Conservation (phyloP, 2,113 vertebrate species). For the Anthoscopus minutus region DNA sequence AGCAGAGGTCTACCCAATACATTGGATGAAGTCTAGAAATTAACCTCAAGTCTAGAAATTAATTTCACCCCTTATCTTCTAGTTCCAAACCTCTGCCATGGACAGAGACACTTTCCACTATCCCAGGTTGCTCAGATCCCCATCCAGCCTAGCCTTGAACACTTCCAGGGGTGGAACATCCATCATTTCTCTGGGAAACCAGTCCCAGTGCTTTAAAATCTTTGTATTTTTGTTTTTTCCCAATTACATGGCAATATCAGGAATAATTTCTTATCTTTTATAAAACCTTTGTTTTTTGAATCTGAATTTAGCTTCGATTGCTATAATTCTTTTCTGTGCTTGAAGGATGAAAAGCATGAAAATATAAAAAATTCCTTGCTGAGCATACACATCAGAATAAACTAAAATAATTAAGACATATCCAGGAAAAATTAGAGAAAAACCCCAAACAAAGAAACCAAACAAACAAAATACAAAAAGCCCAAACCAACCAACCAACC, state of each 20-base stretch:
- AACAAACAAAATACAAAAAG: not conserved
- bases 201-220: too few relatives aligned
- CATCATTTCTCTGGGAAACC: not conserved
- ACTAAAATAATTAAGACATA: not conserved
- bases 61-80: not conserved
- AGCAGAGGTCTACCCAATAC: not conserved
- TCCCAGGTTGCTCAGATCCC: not conserved
- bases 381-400: not conserved
- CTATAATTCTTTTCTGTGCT: not conserved
- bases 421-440: too few relatives aligned
- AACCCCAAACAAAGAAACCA: not conserved
- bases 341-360: not conserved
- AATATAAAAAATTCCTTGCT: not conserved
- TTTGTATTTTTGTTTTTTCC: not conserved
- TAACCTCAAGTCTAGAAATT: not conserved
- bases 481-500: not conserved
- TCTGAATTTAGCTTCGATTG: not conserved
- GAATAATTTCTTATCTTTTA: not conserved
- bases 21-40: not conserved
- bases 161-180: not conserved
- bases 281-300: not conserved
- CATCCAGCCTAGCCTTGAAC: not conserved
- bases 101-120: not conserved
- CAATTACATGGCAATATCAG: not conserved
- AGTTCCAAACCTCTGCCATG: rapidly evolving